Evolutionary conservation across 2,797 vertebrate species (phyloP).

Genomic region (Channallabes apus): DNA sequence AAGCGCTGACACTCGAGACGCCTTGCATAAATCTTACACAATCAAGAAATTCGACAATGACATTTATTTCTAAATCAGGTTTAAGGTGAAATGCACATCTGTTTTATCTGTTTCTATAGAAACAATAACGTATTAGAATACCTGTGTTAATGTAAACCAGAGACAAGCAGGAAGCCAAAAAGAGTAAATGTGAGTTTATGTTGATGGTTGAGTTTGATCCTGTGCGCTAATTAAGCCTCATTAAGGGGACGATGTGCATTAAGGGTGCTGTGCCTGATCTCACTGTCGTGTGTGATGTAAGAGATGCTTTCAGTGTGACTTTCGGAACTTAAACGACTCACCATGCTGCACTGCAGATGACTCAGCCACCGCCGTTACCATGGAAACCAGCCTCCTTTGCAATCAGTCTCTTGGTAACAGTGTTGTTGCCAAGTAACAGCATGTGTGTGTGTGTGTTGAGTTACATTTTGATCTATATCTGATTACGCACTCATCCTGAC

Average conservation of each 20-base stretch:
- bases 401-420: conserved; percentile 88
- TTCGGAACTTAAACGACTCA: conserved; percentile 42
- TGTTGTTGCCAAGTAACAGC: conserved; percentile 79
- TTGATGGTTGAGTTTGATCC: background rate
- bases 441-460: conserved; percentile 46
- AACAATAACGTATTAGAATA: background rate
- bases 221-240: background rate
- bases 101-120: background rate
- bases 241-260: background rate
- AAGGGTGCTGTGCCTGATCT: background rate
- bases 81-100: background rate
- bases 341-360: conserved; percentile 79
- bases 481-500: conserved; percentile 35
- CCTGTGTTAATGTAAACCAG: background rate
- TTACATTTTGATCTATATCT: conserved; percentile 49
- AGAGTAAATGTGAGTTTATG: background rate
- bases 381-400: conserved; percentile 84
- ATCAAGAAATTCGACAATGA: background rate
- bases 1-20: background rate
- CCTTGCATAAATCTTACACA: background rate
- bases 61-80: background rate
- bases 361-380: conserved; percentile 83
- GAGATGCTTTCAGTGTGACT: conserved; percentile 48
- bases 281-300: conserved; percentile 24
- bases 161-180: too few species aligned